Evolutionary conservation across 2,888 invertebrate species (phyloP).

Genomic region (Pandemis cinnamomeana): DNA sequence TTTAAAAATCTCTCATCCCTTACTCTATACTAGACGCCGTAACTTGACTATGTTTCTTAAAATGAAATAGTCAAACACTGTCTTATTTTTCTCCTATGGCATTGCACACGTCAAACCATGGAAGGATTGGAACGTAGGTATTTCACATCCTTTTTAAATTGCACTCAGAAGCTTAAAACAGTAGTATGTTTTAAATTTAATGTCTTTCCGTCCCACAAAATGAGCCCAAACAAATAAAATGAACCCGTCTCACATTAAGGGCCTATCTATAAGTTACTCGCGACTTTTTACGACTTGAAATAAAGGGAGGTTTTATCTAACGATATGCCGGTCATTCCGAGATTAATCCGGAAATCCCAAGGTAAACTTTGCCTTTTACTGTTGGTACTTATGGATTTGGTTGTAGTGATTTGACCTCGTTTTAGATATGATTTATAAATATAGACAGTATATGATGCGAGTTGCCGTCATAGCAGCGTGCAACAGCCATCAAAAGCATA

Average conservation of each 20-base stretch:
- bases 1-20: no score
- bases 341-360: constrained; percentile 15
- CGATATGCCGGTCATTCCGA: constrained; percentile 9
- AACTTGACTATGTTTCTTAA: no score
- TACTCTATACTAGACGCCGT: no score
- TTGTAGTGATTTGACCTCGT: constrained; percentile 21
- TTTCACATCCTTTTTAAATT: no score
- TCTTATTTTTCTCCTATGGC: no score
- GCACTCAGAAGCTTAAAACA: neutral
- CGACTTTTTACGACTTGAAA: neutral
- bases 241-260: neutral
- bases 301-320: neutral
- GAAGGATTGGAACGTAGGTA: no score
- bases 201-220: neutral
- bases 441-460: constrained; percentile 19
- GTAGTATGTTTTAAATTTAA: neutral
- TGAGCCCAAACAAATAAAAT: neutral
- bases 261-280: neutral
- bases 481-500: neutral
- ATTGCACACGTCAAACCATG: no score
- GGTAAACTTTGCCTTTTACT: constrained; percentile 3
- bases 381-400: neutral
- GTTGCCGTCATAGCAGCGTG: neutral
- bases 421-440: constrained; percentile 33
- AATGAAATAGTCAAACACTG: no score